Evolutionary conservation across 2,797 vertebrate genomes (phyloP), one percentile per base, ranked within the genome.

Genomic region (Orestias chungarensis): DNA sequence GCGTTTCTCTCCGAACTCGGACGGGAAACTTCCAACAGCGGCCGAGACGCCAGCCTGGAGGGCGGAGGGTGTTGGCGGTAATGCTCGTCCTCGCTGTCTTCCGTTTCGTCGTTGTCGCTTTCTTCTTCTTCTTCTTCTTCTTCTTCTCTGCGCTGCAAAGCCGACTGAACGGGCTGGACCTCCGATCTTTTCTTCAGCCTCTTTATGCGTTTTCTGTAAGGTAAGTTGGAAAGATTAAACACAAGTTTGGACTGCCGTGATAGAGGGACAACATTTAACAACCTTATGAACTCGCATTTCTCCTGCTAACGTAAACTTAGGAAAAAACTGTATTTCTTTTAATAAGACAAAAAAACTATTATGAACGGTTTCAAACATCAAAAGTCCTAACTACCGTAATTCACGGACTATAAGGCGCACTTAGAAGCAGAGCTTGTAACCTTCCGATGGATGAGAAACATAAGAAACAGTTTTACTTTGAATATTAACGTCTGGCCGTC

Each of bases 31-130:
- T 4, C 15, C 23, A 11, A 2, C 23, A 11, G 1, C 3, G 6
- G 43, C 64, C 12, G 25, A 8, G 33, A 18, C 2, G 42, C 31
- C 4, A 66, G 64, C 43, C 17, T 44, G 43, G 43, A 66, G 23
- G 12, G 3, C 43, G 20, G 27, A 25, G 64, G 64, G 3, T 66
- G 7, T 12, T 67, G 4, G 6, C 6, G 3, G 20, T 40, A n/a
- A 3, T 12, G 18, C 6, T 50, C 31, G 3, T 68, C 66, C 17
- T 68, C 66, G 7, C 66, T 68, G 66, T 68, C 66, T 4, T 68
- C 66, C 2, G 66, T 68, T 20, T 38, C 27, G n/a, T 18, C 18
- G 20, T 38, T 57, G 8, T 46, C 64, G 6, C 54, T 43, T 29
- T 80, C 78, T 46, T 66, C 40, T 1, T 15, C 20, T 20, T 62